Conservation (phyloP, 2,113 vertebrate species). For the Arothron firmamentum region DNA sequence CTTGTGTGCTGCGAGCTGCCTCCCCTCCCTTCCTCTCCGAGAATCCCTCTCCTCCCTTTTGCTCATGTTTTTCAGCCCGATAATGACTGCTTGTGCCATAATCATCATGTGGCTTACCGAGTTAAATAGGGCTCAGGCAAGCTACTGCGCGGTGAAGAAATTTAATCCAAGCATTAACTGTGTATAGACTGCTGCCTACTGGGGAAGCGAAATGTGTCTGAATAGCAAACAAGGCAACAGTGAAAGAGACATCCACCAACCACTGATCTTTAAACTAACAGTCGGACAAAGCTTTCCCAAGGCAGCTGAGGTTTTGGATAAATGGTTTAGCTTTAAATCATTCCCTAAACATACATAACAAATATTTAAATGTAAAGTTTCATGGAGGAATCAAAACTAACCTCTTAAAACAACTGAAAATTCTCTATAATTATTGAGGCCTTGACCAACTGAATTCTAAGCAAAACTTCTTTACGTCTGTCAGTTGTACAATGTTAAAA, state of each 20-base stretch:
- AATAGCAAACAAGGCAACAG: slow-evolving; percentile 43
- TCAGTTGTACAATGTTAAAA: neutral
- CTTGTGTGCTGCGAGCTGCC: slow-evolving; percentile 28
- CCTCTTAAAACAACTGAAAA: too few relatives aligned
- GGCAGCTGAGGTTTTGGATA: too few relatives aligned
- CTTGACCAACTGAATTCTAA: too few relatives aligned
- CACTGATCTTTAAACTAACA: too few relatives aligned
- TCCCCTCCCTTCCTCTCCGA: slow-evolving; percentile 9
- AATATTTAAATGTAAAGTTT: too few relatives aligned
- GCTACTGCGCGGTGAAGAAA: slow-evolving; percentile 72
- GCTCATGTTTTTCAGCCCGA: slow-evolving; percentile 48
- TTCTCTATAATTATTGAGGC: too few relatives aligned
- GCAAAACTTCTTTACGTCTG: neutral
- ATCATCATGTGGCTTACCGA: slow-evolving; percentile 69
- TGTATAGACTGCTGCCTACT: slow-evolving; percentile 49
- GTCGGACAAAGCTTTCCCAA: too few relatives aligned
- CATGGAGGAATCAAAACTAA: too few relatives aligned
- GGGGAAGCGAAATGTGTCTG: slow-evolving; percentile 43
- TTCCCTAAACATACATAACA: too few relatives aligned
- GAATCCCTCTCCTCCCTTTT: slow-evolving; percentile 33
- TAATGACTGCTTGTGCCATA: slow-evolving; percentile 67
- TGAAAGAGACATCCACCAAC: neutral
- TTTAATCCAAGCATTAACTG: slow-evolving; percentile 70
- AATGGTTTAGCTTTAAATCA: too few relatives aligned
- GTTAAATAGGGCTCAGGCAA: slow-evolving; percentile 74